Evolutionary conservation across 2,888 invertebrate species (phyloP).

Genomic region (Leptura quadrifasciata): DNA sequence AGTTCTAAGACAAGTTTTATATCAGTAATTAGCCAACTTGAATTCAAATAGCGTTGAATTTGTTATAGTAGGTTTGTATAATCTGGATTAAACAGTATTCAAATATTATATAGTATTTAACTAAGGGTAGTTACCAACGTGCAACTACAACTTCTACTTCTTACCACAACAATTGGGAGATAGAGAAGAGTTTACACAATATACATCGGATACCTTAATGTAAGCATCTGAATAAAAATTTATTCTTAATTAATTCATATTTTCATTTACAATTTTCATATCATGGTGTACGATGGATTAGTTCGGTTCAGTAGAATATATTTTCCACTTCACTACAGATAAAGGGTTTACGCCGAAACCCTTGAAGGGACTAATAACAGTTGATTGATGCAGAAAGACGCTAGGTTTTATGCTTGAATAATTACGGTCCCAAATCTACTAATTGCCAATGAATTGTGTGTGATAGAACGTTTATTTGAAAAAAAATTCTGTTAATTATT

Average conservation of each 20-base stretch:
- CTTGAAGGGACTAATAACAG: slow-evolving; percentile 7
- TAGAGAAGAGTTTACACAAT: no score
- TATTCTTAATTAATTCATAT: neutral
- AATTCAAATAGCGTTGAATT: no score
- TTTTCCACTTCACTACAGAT: slow-evolving; percentile 1
- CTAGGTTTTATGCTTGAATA: neutral
- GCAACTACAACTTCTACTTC: no score
- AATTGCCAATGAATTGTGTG: slow-evolving; percentile 1
- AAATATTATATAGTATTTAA: no score
- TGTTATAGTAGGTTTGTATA: no score
- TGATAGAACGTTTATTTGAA: neutral
- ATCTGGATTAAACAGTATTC: no score
- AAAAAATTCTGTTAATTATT: neutral
- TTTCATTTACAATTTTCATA: neutral
- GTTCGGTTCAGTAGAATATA: neutral
- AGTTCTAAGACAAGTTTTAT: no score
- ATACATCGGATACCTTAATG: no score
- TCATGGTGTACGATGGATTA: neutral
- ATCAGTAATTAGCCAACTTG: no score
- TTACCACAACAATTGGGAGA: no score
- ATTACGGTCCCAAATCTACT: neutral
- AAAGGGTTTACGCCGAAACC: slow-evolving; percentile 2
- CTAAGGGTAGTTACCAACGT: no score
- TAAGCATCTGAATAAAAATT: neutral
- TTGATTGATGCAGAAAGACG: slow-evolving; percentile 4